Conservation (phyloP, 2,888 invertebrate genomes). For the Bedellia somnulentella region DNA sequence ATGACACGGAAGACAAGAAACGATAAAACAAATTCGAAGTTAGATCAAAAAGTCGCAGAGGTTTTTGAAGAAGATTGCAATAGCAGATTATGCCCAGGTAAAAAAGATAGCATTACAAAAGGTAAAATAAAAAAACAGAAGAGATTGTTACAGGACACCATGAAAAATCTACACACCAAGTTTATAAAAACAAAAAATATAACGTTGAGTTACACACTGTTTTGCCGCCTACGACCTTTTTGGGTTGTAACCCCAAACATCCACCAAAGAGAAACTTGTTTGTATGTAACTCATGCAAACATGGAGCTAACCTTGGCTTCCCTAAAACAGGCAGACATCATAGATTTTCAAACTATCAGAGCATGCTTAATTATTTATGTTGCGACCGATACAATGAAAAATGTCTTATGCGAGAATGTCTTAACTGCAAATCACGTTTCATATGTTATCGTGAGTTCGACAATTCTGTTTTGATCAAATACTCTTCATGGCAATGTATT, state of each 20-base stretch:
- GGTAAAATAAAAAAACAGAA: slow-evolving; percentile 8
- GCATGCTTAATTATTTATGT: slow-evolving; percentile 10
- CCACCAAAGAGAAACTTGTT: slow-evolving; percentile 10
- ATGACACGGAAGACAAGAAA: slow-evolving; percentile 7
- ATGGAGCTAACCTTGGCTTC: slow-evolving; percentile 10
- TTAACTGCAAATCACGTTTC: slow-evolving; percentile 8
- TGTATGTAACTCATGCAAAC: slow-evolving; percentile 9
- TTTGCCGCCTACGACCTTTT: background rate
- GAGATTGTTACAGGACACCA: slow-evolving; percentile 9
- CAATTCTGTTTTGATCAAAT: slow-evolving; percentile 8
- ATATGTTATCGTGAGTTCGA: slow-evolving; percentile 9
- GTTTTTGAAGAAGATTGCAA: slow-evolving; percentile 6
- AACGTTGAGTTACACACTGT: slow-evolving; percentile 7
- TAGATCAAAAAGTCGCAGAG: slow-evolving; percentile 4
- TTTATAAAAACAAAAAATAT: slow-evolving; percentile 9
- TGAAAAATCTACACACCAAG: slow-evolving; percentile 9
- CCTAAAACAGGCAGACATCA: slow-evolving; percentile 10
- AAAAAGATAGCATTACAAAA: slow-evolving; percentile 6
- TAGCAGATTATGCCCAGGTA: slow-evolving; percentile 4
- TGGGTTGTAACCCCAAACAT: slow-evolving; percentile 5
- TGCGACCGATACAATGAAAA: slow-evolving; percentile 12
- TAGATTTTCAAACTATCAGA: slow-evolving; percentile 10
- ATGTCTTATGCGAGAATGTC: slow-evolving; percentile 10
- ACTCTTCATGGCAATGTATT: slow-evolving; percentile 8
- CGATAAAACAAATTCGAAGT: slow-evolving; percentile 4